Conservation (phyloP, 2,888 invertebrate species). For the Bugulina stolonifera region DNA sequence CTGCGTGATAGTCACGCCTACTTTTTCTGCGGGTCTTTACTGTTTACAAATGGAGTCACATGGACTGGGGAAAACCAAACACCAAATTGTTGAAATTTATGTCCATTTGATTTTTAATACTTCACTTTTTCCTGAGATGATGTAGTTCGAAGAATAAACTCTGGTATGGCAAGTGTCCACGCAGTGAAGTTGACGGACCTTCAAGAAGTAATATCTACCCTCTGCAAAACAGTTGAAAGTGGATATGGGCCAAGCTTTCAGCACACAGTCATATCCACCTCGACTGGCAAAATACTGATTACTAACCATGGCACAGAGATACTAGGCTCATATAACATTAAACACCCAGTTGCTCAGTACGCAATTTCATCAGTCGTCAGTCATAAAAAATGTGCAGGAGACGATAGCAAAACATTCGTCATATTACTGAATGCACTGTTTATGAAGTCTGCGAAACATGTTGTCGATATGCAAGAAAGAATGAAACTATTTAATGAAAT, state of each 20-base stretch:
- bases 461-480: background rate
- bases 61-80: too few relatives aligned
- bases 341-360: background rate
- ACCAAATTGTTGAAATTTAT: too few relatives aligned
- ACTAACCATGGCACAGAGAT: conserved; percentile 4
- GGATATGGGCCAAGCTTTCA: conserved; percentile 18
- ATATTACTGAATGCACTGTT: background rate
- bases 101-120: too few relatives aligned
- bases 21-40: background rate
- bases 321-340: background rate
- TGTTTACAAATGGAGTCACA: too few relatives aligned
- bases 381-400: background rate
- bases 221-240: background rate
- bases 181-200: background rate
- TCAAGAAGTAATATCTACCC: background rate
- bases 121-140: too few relatives aligned
- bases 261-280: background rate
- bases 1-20: too few relatives aligned
- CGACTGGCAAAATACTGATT: background rate
- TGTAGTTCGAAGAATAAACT: too few relatives aligned
- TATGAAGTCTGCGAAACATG: background rate
- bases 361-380: background rate
- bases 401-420: background rate
- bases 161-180: background rate
- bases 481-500: background rate